Conservation (phyloP, 2,113 vertebrate species). For the Labeo rohita region DNA sequence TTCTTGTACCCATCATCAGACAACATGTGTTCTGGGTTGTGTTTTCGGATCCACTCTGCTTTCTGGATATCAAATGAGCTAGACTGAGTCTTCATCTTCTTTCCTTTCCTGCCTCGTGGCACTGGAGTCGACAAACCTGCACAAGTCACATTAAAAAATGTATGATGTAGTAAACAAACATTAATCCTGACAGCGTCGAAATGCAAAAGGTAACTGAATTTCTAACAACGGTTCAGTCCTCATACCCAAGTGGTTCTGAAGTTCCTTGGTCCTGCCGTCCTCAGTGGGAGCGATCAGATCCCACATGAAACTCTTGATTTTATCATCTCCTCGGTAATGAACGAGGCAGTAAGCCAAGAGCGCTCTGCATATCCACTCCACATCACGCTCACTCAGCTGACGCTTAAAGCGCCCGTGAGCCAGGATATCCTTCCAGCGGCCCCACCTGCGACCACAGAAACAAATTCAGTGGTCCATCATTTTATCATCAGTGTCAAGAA, state of each 20-base stretch:
- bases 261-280: slow-evolving; percentile 90
- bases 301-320: slow-evolving; percentile 99
- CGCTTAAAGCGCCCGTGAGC: slow-evolving; percentile 97
- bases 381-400: slow-evolving; percentile 92
- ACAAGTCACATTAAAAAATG: not conserved
- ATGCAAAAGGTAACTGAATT: not conserved
- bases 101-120: slow-evolving; percentile 94
- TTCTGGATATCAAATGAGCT: slow-evolving; percentile 98
- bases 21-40: slow-evolving; percentile 96
- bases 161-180: not conserved
- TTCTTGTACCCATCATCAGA: slow-evolving; percentile 99
- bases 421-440: slow-evolving; percentile 96
- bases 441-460: slow-evolving; percentile 81
- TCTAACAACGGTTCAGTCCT: not conserved
- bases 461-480: not conserved
- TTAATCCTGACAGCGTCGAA: not conserved
- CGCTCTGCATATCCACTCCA: slow-evolving; percentile 94
- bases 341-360: slow-evolving; percentile 93
- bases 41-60: slow-evolving; percentile 97
- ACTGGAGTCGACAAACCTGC: slow-evolving; percentile 95
- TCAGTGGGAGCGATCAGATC: slow-evolving; percentile 96
- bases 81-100: slow-evolving; percentile 95
- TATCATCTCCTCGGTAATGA: slow-evolving; percentile 97
- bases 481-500: not conserved
- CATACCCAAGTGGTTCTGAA: slow-evolving; percentile 94